Evolutionary conservation across 2,113 vertebrate genomes (phyloP), one percentile per base, ranked within the genome.

Genomic region (Megaleporinus macrocephalus): DNA sequence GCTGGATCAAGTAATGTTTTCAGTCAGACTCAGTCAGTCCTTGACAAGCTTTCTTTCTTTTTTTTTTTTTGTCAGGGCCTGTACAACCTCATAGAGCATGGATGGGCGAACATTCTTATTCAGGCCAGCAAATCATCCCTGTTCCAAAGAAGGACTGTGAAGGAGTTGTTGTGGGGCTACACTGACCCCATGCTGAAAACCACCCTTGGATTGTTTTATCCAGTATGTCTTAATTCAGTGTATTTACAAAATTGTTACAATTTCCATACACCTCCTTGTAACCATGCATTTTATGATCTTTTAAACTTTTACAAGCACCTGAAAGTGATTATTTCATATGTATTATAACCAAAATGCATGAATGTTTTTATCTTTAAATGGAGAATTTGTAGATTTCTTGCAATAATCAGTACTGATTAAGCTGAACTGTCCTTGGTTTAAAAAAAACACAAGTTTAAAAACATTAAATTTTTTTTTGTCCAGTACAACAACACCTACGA

Each of bases 101-200:
- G 0, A 0, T 0, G 94, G 0, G 49, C 96, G 61, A 93, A 97
- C 2, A 0, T 0, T 0, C 0, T 89, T 55, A 93, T 98, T 26
- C 91, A 90, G 7, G 0, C 4, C 0, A 94, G 87, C 74, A 95
- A 95, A 0, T 92, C 96, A 1, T 44, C 86, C 0, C 89, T 99
- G 79, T 96, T 98, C 84, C 96, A 98, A 84, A 89, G 1, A 0
- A 95, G 96, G 85, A 94, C 91, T 22, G 91, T 99, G 76, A 95
- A 80, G 57, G 97, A 99, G 76, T 0, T 99, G 2, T 84, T 99
- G 27, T 99, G 97, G 97, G 98, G 98, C 12, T 99, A 99, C 82
- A 61, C 0, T 0, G 97, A 98, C 84, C 95, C 96, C 3, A 88
- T 98, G 0, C 0, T 95, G 66, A 15, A 82, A 0, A 10, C 0